A percentile compares a stretch with the other conserved stretches of the same genome.
Evolutionary conservation across 2,888 invertebrate genomes (phyloP).

Genomic region (Ptychoptera albimana): DNA sequence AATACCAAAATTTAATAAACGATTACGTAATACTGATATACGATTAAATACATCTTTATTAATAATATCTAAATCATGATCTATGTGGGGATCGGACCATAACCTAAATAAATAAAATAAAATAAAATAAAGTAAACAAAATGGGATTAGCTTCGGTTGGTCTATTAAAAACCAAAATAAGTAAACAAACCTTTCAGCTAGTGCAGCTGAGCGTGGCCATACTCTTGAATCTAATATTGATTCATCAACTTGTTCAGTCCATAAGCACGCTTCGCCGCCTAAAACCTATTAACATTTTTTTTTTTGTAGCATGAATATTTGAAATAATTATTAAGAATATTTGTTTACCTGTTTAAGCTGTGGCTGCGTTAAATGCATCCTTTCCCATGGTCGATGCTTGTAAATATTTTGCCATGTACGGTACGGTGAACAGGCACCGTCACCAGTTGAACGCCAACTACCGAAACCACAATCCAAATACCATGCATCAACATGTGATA

Average conservation of each 20-base stretch:
- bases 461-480: conserved; percentile 80
- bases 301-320: too few relatives aligned
- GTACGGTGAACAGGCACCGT: conserved; percentile 76
- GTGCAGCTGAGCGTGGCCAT: conserved; percentile 69
- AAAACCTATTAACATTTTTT: conserved; percentile 17
- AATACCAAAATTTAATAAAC: conserved; percentile 27
- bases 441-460: conserved; percentile 64
- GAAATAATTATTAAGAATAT: neutral
- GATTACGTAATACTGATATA: conserved; percentile 29
- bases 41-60: conserved; percentile 28
- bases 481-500: conserved; percentile 80
- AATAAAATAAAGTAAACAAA: neutral
- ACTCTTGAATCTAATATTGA: conserved; percentile 58
- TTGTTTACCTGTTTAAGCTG: conserved; percentile 23
- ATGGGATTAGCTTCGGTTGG: neutral
- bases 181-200: conserved; percentile 48
- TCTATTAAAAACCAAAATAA: neutral
- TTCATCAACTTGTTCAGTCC: conserved; percentile 70
- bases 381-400: conserved; percentile 63
- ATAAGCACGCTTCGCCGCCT: conserved; percentile 70
- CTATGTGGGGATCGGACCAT: conserved; percentile 30
- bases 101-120: conserved; percentile 14
- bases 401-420: conserved; percentile 77
- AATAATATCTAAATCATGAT: conserved; percentile 24
- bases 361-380: conserved; percentile 26